Evolutionary conservation across 2,113 vertebrate genomes (phyloP).

Genomic region (Meriones unguiculatus): DNA sequence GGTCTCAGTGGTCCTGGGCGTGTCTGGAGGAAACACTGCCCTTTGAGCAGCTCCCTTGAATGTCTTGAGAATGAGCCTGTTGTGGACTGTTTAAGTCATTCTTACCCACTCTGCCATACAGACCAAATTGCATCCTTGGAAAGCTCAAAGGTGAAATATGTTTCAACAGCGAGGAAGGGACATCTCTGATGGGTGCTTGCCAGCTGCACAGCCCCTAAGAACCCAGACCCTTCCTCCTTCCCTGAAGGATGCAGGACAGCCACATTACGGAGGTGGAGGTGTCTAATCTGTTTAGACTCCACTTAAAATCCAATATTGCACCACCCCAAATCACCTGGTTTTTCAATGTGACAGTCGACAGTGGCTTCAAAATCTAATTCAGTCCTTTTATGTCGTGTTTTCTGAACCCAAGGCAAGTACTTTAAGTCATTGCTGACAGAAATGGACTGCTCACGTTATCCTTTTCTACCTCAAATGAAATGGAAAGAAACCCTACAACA

Average conservation of each 20-base stretch:
- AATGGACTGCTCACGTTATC: background rate
- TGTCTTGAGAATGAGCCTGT: background rate
- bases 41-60: background rate
- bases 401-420: background rate
- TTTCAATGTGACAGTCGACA: background rate
- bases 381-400: background rate
- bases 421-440: constrained; percentile 1
- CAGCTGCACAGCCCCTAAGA: background rate
- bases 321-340: background rate
- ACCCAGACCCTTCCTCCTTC: background rate
- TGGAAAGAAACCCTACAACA: background rate
- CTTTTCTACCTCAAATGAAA: background rate
- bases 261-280: background rate
- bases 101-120: background rate
- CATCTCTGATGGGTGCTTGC: background rate
- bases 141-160: background rate
- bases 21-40: background rate
- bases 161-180: background rate
- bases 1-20: background rate
- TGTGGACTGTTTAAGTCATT: background rate
- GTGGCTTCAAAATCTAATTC: background rate
- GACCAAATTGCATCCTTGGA: background rate
- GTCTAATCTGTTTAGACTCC: background rate
- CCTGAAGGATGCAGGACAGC: background rate
- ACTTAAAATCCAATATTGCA: constrained; percentile 17